Base-by-base conservation (phyloP, 2,797 vertebrate species). In the Phrynocephalus guinanensis region DNA sequence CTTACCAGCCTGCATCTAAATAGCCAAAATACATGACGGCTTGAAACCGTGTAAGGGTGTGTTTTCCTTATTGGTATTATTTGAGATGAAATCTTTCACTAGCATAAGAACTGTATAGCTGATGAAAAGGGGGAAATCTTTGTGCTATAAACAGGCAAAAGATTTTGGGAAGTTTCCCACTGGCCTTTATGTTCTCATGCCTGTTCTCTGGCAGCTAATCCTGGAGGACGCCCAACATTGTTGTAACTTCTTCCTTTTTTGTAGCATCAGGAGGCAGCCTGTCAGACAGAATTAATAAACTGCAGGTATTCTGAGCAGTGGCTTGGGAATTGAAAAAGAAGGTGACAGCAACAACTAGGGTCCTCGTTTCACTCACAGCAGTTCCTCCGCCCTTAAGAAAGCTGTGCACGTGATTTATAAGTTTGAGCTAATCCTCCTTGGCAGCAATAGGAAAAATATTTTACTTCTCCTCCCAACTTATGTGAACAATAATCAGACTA, bases 111-210 rank as follows among this genome's bases (percentile, higher is more conserved):
- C 56, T 82, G 30, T 67, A 93, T 94, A 96, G 94, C 87, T 88
- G 94, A 95, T 85, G 92, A 92, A 89, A 88, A 5, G 22, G 97
- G n/a, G n/a, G n/a, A 97, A 97, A 95, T 95, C 97, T 97, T 98
- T 98, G 95, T 98, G 96, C 98, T 99, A 98, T 99, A 99, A 98
- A 99, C 98, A 98, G 98, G 97, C 96, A 96, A 95, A 96, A 93
- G 93, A 18, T 2, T 95, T 96, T 96, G 96, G 95, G 97, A 97
- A 95, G 96, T 92, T 94, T 97, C 92, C 88, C 88, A 72, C 56
- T 93, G 87, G 93, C 92, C 93, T 91, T 85, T 89, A 84, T 94
- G 73, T 97, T 96, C 95, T 94, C 95, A 95, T 92, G 92, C 91
- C 93, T 95, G 91, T 93, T 95, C 93, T 93, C 91, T 96, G 95